Base-by-base conservation (phyloP, 1,140 invertebrate species). In the Anastrepha obliqua region DNA sequence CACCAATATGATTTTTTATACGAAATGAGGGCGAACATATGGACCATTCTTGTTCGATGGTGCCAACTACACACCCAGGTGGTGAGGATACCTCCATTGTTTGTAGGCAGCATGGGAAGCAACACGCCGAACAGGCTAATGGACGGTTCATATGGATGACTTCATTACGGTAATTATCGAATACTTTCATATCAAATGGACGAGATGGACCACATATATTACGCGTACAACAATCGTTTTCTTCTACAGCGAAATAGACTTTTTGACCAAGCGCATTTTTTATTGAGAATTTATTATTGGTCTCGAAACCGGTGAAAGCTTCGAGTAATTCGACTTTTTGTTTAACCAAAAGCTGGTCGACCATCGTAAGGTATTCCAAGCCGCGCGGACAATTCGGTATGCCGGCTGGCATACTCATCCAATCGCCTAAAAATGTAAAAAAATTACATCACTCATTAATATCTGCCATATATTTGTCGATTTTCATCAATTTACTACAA, bases 361-460 rank as follows among this genome's bases (percentile, higher is more conserved):
- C 96, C 95, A 95, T 95, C 93, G 97, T 97, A 94, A 99, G 96
- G 95, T 98, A 99, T 95, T 98, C 98, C 95, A 99, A 96, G 89
- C 98, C 98, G 91, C 96, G 97, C 86, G 97, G 98, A 94, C 96
- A 98, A 93, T 96, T 97, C 95, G 94, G 94, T 93, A 95, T 96
- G 90, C 95, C 95, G 94, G 95, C 94, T 88, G 95, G 96, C 92
- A 96, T 95, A 94, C 94, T 95, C 96, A 97, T 97, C 97, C 97
- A 98, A 89, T 96, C 96, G 95, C 95, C 97, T 97, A 13, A 94
- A 94, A 74, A 89, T 78, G 81, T 59, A 86, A 62, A 42, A 81
- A 86, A 29, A 51, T 8, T 64, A 4, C 13, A 62, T 62, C n/a
- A 3, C 0, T 62, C n/a, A 62, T 62, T 62, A 4, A n/a, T 29